These are phyloP conservation scores for Clytia hemisphaerica DNA, from an alignment of 30 jellyfish, hydroid and myxozoan species.

Conservation along the genomic window DNA sequence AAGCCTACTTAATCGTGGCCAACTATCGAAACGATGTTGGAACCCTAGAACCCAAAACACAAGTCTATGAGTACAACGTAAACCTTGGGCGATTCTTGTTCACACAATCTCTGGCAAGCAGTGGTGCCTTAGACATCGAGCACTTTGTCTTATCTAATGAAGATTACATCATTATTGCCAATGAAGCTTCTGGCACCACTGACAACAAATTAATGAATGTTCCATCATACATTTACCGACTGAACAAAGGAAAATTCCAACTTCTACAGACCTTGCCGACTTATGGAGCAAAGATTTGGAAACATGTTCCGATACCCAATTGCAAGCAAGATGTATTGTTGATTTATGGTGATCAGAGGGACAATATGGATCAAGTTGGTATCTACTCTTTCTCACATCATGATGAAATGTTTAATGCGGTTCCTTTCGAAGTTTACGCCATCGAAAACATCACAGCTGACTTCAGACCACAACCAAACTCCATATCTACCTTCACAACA, in stretches of 20 bases:
- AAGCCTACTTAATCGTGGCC: slow-evolving; percentile 43
- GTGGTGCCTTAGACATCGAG: slow-evolving; percentile 66
- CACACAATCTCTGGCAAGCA: slow-evolving; percentile 48
- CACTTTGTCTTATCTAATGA: slow-evolving; percentile 26
- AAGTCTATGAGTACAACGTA: slow-evolving; percentile 37
- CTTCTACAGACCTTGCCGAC: slow-evolving; percentile 28
- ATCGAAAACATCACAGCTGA: background rate
- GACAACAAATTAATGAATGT: slow-evolving; percentile 10
- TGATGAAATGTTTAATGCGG: slow-evolving; percentile 28
- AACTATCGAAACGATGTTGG: slow-evolving; percentile 31
- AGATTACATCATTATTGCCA: slow-evolving; percentile 49
- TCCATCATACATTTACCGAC: slow-evolving; percentile 40
- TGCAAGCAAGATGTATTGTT: slow-evolving; percentile 49
- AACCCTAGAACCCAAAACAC: slow-evolving; percentile 29
- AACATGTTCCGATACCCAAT: slow-evolving; percentile 36
- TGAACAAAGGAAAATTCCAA: slow-evolving; percentile 28
- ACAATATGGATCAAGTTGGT: slow-evolving; percentile 70
- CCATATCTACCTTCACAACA: slow-evolving; percentile 45
- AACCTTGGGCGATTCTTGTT: slow-evolving; percentile 6
- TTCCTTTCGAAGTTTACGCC: slow-evolving; percentile 48
- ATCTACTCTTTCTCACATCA: slow-evolving; percentile 34
- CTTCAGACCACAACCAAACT: slow-evolving; percentile 49
- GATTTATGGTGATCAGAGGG: slow-evolving; percentile 47
- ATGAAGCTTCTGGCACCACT: slow-evolving; percentile 40
- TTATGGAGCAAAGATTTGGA: slow-evolving; percentile 61